Percentiles rank a stretch among this genome's conserved stretches.
phyloP scores from a whole-genome alignment of 2,888 invertebrate genomes.

The Balanococcus diminutus region DNA sequence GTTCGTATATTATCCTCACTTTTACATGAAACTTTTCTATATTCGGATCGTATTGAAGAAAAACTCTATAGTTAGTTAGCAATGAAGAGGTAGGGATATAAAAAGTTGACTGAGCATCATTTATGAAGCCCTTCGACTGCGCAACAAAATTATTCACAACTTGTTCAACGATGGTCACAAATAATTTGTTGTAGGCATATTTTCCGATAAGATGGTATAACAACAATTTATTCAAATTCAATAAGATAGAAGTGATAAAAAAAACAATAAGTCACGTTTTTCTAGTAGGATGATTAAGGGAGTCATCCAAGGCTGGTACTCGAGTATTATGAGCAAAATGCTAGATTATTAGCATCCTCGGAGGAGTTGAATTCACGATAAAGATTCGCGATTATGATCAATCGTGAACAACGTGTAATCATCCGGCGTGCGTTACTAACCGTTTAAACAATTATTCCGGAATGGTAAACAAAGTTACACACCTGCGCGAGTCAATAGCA shows the following conservation, averaged over 20 bases:
- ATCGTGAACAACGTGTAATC: constrained; percentile 45
- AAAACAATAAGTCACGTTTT: constrained; percentile 10
- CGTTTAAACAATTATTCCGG: constrained; percentile 48
- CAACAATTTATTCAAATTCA: background rate
- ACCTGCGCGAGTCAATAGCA: constrained; percentile 45
- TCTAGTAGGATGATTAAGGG: background rate
- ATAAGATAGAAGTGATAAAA: background rate
- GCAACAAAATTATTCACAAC: background rate
- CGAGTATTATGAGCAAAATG: background rate
- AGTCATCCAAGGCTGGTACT: background rate
- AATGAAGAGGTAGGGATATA: too few relatives aligned
- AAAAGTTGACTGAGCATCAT: too few relatives aligned
- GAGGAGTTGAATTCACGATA: background rate
- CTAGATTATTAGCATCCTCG: background rate
- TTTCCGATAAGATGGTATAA: background rate
- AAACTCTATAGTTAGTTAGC: too few relatives aligned
- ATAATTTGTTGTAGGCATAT: background rate
- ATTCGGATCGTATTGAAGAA: too few relatives aligned
- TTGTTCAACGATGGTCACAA: background rate
- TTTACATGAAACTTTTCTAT: too few relatives aligned
- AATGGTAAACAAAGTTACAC: constrained; percentile 45
- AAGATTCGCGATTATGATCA: constrained; percentile 46
- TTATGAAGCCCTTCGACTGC: too few relatives aligned
- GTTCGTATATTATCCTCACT: too few relatives aligned
- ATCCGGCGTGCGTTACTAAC: constrained; percentile 43